Conservation (phyloP, 2,113 vertebrate genomes). For the Phalacrocorax pelagicus region DNA sequence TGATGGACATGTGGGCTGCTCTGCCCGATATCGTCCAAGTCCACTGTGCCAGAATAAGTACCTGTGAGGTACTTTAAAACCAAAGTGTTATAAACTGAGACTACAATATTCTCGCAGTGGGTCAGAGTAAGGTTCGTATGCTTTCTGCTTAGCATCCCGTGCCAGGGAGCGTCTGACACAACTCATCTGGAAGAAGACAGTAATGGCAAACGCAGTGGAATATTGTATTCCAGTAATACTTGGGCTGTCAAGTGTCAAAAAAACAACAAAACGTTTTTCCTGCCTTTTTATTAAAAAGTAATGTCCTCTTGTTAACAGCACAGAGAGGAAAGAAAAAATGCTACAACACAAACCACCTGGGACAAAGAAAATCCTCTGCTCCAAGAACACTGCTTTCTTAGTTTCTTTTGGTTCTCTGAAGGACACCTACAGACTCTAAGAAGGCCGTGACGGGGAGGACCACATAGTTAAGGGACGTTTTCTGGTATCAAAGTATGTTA, state of each 20-base stretch:
- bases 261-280: constrained; percentile 12
- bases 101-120: rapidly evolving
- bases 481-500: constrained; percentile 34
- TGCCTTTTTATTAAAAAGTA: constrained; percentile 80
- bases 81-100: rapidly evolving
- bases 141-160: rapidly evolving
- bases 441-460: background rate
- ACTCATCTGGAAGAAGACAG: background rate
- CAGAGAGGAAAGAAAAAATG: constrained; percentile 51
- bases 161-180: background rate
- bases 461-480: background rate
- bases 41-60: background rate
- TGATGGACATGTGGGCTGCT: rapidly evolving
- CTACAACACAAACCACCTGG: constrained; percentile 75
- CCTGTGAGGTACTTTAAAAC: background rate
- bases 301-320: constrained; percentile 75
- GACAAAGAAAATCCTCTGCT: constrained; percentile 62
- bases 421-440: background rate
- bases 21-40: background rate
- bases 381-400: constrained; percentile 1
- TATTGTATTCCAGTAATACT: background rate
- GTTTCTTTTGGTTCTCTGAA: background rate
- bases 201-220: background rate
- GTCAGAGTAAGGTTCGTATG: rapidly evolving
- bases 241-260: background rate